Percentiles rank a stretch among this genome's conserved stretches.
Conservation (phyloP, 2,888 invertebrate species). For the Eupithecia subumbrata region DNA sequence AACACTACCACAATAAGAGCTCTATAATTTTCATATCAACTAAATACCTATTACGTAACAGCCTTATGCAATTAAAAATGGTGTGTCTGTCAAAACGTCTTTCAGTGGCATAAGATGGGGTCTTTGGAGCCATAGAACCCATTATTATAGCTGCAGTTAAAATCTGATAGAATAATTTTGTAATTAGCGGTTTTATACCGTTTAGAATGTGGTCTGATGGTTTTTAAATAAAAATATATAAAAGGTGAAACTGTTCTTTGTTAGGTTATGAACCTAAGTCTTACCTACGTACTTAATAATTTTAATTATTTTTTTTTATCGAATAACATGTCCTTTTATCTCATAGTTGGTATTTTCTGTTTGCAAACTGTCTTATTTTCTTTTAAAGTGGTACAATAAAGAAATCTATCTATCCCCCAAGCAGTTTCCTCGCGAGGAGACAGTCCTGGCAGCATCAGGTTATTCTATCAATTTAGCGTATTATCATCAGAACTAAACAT, state of each 20-base stretch:
- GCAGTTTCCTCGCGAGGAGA: no score
- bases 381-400: no score
- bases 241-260: background rate
- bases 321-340: no score
- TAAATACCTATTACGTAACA: slow-evolving; percentile 47
- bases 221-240: background rate
- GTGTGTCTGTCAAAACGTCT: slow-evolving; percentile 78
- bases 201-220: slow-evolving; percentile 4
- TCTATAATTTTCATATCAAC: slow-evolving; percentile 61
- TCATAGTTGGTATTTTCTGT: no score
- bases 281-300: no score
- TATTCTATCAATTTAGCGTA: no score
- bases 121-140: slow-evolving; percentile 63
- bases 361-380: no score
- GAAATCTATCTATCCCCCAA: no score
- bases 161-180: slow-evolving; percentile 31
- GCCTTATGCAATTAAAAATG: slow-evolving; percentile 71
- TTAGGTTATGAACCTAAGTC: no score
- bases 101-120: slow-evolving; percentile 69
- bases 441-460: no score
- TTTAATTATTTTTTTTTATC: no score
- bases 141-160: slow-evolving; percentile 64
- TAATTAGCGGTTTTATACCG: slow-evolving; percentile 25
- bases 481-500: no score
- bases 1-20: slow-evolving; percentile 9